phyloP scores from a whole-genome alignment of 2,888 invertebrate genomes.

The Chesias legatella region DNA sequence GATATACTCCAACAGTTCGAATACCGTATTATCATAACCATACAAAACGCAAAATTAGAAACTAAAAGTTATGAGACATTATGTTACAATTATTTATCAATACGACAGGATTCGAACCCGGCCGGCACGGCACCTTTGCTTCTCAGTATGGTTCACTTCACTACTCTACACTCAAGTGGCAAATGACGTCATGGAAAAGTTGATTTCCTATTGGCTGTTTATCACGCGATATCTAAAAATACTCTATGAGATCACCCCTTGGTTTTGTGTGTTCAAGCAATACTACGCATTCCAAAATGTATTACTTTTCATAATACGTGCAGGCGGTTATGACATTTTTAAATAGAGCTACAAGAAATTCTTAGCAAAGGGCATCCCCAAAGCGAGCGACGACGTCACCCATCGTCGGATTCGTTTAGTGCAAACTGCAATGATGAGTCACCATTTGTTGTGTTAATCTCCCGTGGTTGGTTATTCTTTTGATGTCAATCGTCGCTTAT shows the following conservation, averaged over 20 bases:
- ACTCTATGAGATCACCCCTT: constrained; percentile 69
- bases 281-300: constrained; percentile 47
- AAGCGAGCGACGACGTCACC: constrained; percentile 62
- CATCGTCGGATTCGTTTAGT: constrained; percentile 23
- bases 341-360: constrained; percentile 43
- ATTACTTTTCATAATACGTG: constrained; percentile 32
- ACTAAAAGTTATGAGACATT: too few species aligned
- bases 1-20: too few species aligned
- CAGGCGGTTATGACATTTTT: constrained; percentile 59
- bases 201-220: constrained; percentile 54
- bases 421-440: constrained; percentile 66
- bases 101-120: too few species aligned
- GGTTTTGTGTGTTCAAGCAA: constrained; percentile 46
- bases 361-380: constrained; percentile 76
- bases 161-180: too few species aligned
- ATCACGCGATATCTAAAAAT: constrained; percentile 66
- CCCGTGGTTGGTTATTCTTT: constrained; percentile 53
- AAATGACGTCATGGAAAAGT: constrained; percentile 48
- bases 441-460: constrained; percentile 69
- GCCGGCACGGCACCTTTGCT: too few species aligned
- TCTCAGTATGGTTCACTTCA: too few species aligned
- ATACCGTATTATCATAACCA: too few species aligned
- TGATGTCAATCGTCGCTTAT: constrained; percentile 37
- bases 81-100: too few species aligned
- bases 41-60: too few species aligned